Conservation (phyloP, 2,888 invertebrate species). For the Lithodes maja region DNA sequence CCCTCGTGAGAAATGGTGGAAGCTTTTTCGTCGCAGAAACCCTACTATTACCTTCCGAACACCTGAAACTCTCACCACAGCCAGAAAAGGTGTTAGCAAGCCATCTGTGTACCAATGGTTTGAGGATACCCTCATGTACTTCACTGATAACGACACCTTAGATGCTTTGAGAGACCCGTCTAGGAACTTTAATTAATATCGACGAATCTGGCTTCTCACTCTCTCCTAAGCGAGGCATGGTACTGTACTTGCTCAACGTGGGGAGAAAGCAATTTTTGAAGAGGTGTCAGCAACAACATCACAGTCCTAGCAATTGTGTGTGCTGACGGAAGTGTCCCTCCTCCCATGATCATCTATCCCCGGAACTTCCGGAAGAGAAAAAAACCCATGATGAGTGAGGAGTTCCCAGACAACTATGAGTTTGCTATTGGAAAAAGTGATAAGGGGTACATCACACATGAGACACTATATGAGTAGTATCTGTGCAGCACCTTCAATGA, state of each 20-base stretch:
- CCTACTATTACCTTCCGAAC: background rate
- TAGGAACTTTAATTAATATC: background rate
- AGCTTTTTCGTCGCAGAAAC: background rate
- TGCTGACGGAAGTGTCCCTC: conserved; percentile 13
- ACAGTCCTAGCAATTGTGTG: background rate
- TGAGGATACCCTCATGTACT: background rate
- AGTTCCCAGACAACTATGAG: background rate
- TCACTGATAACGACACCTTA: background rate
- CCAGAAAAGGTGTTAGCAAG: background rate
- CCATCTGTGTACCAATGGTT: conserved; percentile 8
- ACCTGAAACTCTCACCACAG: background rate
- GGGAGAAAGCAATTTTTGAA: background rate
- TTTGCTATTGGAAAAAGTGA: background rate
- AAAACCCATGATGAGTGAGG: background rate
- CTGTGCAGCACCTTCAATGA: background rate
- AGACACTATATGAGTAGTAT: background rate
- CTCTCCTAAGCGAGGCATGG: background rate
- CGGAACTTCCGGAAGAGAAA: background rate
- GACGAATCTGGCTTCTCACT: background rate
- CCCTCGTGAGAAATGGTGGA: background rate
- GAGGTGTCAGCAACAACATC: background rate
- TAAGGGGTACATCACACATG: background rate
- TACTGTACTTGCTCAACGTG: background rate
- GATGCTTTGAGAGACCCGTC: background rate
- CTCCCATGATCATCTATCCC: conserved; percentile 15